phyloP scores from a whole-genome alignment of 2,888 invertebrate species.

The Drosophila falleni region DNA sequence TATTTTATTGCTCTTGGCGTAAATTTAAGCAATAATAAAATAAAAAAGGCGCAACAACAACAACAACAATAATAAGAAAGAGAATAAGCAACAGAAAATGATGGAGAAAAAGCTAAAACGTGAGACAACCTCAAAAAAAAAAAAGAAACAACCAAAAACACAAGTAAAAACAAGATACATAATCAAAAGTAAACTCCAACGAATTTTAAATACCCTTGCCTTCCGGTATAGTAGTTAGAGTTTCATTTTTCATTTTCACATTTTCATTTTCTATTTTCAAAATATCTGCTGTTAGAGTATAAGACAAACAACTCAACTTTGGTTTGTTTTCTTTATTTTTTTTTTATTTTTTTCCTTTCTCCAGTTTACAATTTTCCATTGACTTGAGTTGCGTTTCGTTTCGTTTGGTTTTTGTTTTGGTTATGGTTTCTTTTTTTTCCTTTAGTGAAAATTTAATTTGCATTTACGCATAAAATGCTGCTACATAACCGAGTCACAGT shows the following conservation, averaged over 20 bases:
- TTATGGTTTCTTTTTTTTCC: slow-evolving; percentile 37
- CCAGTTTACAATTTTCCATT: slow-evolving; percentile 47
- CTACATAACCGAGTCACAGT: slow-evolving; percentile 30
- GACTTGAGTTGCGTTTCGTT: slow-evolving; percentile 52
- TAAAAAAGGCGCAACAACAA: slow-evolving; percentile 44
- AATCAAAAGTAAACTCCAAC: neutral
- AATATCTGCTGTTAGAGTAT: neutral
- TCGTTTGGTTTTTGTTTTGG: slow-evolving; percentile 37
- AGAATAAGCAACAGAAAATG: slow-evolving; percentile 19
- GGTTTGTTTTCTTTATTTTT: slow-evolving; percentile 32
- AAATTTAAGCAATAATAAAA: slow-evolving; percentile 80
- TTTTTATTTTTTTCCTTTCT: slow-evolving; percentile 28
- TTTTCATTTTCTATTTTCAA: too few relatives aligned
- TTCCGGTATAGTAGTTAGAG: neutral
- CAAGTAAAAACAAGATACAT: slow-evolving; percentile 29
- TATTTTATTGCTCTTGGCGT: slow-evolving; percentile 78
- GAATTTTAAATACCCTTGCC: neutral
- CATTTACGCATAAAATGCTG: slow-evolving; percentile 75
- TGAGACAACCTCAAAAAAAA: slow-evolving; percentile 36
- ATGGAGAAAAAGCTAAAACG: slow-evolving; percentile 26
- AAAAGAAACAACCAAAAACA: slow-evolving; percentile 28
- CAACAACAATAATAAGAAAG: slow-evolving; percentile 24
- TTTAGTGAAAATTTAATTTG: slow-evolving; percentile 73
- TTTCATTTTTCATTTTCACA: too few relatives aligned
- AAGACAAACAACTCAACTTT: slow-evolving; percentile 12